Base-by-base conservation (phyloP, 2,113 vertebrate genomes). In the Corythoichthys haematopterus region DNA sequence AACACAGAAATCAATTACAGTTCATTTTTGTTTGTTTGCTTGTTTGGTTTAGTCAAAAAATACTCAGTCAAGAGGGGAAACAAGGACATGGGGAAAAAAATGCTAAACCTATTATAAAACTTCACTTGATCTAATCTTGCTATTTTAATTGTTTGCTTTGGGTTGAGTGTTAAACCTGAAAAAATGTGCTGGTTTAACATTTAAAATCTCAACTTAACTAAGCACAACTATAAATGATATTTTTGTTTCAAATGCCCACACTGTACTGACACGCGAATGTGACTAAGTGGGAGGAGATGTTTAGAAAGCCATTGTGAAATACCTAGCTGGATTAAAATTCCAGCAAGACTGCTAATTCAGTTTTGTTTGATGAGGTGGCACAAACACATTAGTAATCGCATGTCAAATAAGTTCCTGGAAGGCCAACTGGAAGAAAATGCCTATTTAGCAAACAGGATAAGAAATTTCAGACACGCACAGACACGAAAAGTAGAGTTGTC, bases 291-390 rank as follows among this genome's bases (percentile, higher is more conserved):
- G 46, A 46, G 46, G 20, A 46, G 65, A 33, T 45, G 38, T 57
- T 48, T 51, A 76, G 64, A 65, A 69, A 76, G 77, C 58, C 68
- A 15, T 52, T 88, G 89, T 86, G 85, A 92, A 90, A 92, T 91
- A 78, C 87, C 88, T 20, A 76, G 87, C 71, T 72, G 74, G 60
- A 88, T 80, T 87, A 78, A 81, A 86, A 75, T 60, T 63, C 76
- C 73, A 73, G 68, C 76, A 46, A 55, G 47, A 72, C 35, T 56
- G 61, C 16, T 56, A 59, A 79, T 38, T 20, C 36, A 45, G 55
- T 36, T 35, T 14, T 47, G 50, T 65, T 38, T 51, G 16, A 64
- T 60, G 16, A 67, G 36, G 46, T 50, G 59, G 51, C 58, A 43
- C 37, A 52, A 38, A 48, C 55, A 72, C 70, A 33, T 76, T 74